Base-by-base conservation (phyloP, 2,797 vertebrate genomes). In the Brotula barbata region DNA sequence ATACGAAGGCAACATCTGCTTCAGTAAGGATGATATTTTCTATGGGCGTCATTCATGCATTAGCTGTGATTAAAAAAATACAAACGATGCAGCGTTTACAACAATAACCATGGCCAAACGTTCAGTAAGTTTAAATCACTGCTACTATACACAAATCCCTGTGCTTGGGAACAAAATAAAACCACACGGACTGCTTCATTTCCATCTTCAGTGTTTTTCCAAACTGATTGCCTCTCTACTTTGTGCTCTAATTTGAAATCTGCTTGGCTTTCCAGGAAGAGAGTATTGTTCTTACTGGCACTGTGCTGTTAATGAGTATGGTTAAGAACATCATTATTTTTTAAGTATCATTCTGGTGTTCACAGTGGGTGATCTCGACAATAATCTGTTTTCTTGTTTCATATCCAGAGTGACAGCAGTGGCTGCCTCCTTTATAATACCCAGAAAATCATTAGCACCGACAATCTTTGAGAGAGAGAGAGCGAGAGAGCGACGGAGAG, bases 241-340 rank as follows among this genome's bases (percentile, higher is more conserved):
- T 92, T 87, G 89, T 87, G 86, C 86, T 88, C 80, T 88, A 87
- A 91, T 92, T 90, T 91, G 67, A 91, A 90, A 91, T 91, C 88
- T 90, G 89, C 90, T 92, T 85, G 85, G 77, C 87, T 89, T 88
- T 88, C 82, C 81, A 83, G 76, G 87, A 89, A 84, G 84, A 89
- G 84, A 87, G 87, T 84, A 90, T 89, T 91, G 89, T 91, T 92
- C 86, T 83, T 87, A 79, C 81, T 77, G 80, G 82, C 84, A 83
- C 87, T 86, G 87, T 85, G 83, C 83, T 64, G 89, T 89, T 92
- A 93, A 92, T 92, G 90, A 93, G 91, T 77, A 73, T 84, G 86
- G 88, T 90, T 91, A 91, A 91, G 90, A 92, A 92, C 91, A 77
- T 91, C 91, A 92, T 93, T 93, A 92, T 92, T 91, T 91, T 92